These are phyloP conservation scores for Apogon hyalosoma DNA, from an alignment of 2,797 vertebrate species.

Conservation along the genomic window DNA sequence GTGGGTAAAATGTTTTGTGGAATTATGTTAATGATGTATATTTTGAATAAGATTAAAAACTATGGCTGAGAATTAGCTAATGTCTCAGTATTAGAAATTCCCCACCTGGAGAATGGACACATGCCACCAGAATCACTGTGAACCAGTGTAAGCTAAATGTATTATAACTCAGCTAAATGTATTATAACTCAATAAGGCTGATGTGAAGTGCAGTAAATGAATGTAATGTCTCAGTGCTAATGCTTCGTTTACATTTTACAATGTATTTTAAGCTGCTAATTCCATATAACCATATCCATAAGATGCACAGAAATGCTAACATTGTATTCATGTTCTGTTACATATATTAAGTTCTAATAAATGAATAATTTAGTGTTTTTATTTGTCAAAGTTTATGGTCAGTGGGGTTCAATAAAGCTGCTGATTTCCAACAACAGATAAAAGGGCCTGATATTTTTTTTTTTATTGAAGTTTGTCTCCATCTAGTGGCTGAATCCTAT, in stretches of 20 bases:
- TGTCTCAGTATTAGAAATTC: not conserved
- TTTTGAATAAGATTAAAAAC: not conserved
- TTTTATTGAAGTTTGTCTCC: slow-evolving; percentile 19
- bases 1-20: too few relatives aligned
- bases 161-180: too few relatives aligned
- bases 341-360: too few relatives aligned
- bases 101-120: slow-evolving; percentile 1
- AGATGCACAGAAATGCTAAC: not conserved
- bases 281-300: not conserved
- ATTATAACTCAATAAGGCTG: too few relatives aligned
- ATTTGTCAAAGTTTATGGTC: not conserved
- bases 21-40: not conserved
- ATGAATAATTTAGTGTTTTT: not conserved
- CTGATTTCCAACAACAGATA: too few relatives aligned
- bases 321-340: too few relatives aligned
- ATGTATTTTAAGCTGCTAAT: not conserved
- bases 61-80: not conserved
- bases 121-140: not conserved
- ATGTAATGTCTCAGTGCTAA: not conserved
- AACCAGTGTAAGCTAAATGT: not conserved
- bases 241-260: not conserved
- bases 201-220: not conserved
- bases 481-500: slow-evolving; percentile 11
- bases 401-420: not conserved
- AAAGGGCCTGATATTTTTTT: not conserved